phyloP scores from a whole-genome alignment of 2,113 vertebrate species.

The Notechis scutatus region DNA sequence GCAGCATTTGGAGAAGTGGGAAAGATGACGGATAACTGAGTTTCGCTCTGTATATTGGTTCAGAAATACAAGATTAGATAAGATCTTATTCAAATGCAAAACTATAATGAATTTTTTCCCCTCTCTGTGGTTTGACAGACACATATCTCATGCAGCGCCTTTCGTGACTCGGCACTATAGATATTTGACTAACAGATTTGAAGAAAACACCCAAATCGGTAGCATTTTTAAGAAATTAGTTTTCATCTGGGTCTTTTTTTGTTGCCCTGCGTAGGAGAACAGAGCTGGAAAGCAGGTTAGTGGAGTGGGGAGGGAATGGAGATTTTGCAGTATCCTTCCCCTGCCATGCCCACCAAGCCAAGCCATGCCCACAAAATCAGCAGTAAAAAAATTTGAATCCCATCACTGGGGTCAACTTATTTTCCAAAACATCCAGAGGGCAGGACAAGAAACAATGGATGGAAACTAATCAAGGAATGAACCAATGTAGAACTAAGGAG shows the following conservation, averaged over 20 bases:
- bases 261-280: no score
- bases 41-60: not conserved
- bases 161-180: not conserved
- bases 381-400: no score
- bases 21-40: not conserved
- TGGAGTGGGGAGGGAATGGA: no score
- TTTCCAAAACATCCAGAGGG: no score
- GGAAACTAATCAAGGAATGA: no score
- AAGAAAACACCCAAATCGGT: not conserved
- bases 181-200: not conserved
- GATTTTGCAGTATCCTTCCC: no score
- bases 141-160: not conserved
- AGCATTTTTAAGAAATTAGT: not conserved
- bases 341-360: no score
- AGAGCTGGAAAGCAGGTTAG: no score
- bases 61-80: not conserved
- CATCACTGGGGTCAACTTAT: no score
- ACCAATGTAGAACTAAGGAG: no score
- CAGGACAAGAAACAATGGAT: no score
- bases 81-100: not conserved
- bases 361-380: no score
- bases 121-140: not conserved
- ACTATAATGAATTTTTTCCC: not conserved
- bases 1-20: not conserved
- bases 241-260: not conserved